Base-by-base conservation (phyloP, 2,888 invertebrate genomes). In the Mactromeris polynyma region DNA sequence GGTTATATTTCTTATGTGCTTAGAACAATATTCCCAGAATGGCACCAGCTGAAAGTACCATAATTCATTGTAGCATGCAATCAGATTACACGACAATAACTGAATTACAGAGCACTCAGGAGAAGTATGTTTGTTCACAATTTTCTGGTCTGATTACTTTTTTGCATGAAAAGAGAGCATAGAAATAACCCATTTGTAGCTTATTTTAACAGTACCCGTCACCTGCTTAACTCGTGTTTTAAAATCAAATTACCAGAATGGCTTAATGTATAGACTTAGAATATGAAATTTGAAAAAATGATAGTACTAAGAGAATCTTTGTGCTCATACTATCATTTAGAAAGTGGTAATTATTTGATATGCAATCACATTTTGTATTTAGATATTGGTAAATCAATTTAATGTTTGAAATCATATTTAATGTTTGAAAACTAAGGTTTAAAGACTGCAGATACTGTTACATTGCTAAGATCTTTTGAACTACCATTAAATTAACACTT, bases 11-110 rank as follows among this genome's bases (percentile, higher is more conserved):
- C 36, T 19, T 73, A 73, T 73, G 73, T 73, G 73, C 73, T 73
- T 33, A 73, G 73, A 73, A 73, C 73, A 73, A 36, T 73, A 36
- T 73, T 73, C 73, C 36, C 73, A 73, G 26, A 73, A 33, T 73
- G 36, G 73, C 73, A 73, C 36, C 73, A 73, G 42, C 54, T 33
- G 33, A 54, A 82, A 38, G 40, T 69, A 64, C 64, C 19, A n/a
- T 64, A 69, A 40, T 82, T 82, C 82, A 69, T 82, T 69, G 82
- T 69, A 82, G 69, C 82, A 26, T 69, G 58, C 42, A 82, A 82
- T 69, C 69, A 40, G 40, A 82, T 82, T 82, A 82, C 31, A 33
- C 36, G 6, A 26, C 54, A 42, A 26, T 82, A 82, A 82, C 64
- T 69, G 40, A 82, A 82, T 82, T 82, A 40, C 36, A 64, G 33